These are phyloP conservation scores for Clunio marinus DNA, from an alignment of 2,888 invertebrate genomes.

Conservation along the genomic window DNA sequence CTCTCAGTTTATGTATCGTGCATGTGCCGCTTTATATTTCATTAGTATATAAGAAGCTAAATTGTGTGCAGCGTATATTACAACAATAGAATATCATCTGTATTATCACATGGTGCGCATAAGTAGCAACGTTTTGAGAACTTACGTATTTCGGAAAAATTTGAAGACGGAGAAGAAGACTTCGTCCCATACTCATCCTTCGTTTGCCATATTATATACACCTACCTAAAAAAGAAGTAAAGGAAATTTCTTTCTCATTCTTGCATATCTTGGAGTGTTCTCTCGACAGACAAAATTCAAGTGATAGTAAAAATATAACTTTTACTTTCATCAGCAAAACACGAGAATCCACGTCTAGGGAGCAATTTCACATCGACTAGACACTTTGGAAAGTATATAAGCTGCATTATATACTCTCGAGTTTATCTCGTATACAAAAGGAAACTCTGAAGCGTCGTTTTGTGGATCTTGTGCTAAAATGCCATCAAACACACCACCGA, in stretches of 20 bases:
- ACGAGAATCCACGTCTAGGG: slow-evolving; percentile 27
- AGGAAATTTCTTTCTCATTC: background rate
- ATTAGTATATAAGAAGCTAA: slow-evolving; percentile 14
- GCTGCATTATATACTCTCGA: slow-evolving; percentile 6
- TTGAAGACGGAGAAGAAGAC: background rate
- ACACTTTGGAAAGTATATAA: slow-evolving; percentile 20
- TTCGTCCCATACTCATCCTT: background rate
- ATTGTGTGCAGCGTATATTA: slow-evolving; percentile 25
- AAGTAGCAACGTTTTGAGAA: slow-evolving; percentile 36
- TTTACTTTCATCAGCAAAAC: slow-evolving; percentile 33
- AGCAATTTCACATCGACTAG: slow-evolving; percentile 25
- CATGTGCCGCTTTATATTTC: slow-evolving; percentile 17
- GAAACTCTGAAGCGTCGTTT: background rate
- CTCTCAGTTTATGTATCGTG: background rate
- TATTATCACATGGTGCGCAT: slow-evolving; percentile 39
- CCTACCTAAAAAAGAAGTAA: background rate
- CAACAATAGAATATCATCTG: slow-evolving; percentile 39
- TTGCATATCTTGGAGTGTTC: no score
- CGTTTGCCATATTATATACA: background rate
- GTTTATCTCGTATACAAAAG: background rate
- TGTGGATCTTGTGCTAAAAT: background rate
- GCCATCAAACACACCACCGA: slow-evolving; percentile 36
- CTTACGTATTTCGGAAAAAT: background rate
- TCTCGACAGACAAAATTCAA: background rate
- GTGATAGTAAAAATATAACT: slow-evolving; percentile 38